A percentile compares a stretch with the other conserved stretches of the same genome.
Evolutionary conservation across 2,113 vertebrate genomes (phyloP).

Genomic region (Vicugna pacos): DNA sequence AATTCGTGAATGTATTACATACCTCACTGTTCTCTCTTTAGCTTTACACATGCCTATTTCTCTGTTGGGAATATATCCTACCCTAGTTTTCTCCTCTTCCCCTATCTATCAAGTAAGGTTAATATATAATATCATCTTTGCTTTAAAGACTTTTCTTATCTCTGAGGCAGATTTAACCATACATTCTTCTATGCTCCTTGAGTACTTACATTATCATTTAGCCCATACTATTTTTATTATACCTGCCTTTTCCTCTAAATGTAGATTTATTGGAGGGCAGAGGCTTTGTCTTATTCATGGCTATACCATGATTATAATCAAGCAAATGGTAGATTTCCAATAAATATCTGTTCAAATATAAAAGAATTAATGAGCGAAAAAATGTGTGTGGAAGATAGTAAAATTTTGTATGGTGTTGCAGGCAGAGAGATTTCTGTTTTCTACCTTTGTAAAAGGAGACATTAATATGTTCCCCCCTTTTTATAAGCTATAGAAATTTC

Average conservation of each 20-base stretch:
- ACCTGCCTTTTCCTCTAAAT: neutral
- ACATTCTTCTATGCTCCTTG: neutral
- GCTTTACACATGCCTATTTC: neutral
- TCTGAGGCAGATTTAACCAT: neutral
- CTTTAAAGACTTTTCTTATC: neutral
- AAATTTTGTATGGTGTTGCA: neutral
- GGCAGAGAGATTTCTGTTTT: neutral
- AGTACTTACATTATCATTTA: neutral
- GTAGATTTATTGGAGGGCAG: neutral
- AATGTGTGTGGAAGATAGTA: neutral
- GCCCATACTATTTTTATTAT: neutral
- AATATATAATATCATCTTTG: neutral
- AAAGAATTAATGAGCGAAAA: neutral
- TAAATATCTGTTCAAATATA: neutral
- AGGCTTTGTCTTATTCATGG: neutral
- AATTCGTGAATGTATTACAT: neutral
- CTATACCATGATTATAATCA: neutral
- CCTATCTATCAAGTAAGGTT: neutral
- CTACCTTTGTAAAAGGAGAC: neutral
- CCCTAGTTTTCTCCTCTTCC: neutral
- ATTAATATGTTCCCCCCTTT: neutral
- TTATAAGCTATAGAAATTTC: constrained; percentile 36
- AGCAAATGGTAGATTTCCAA: neutral
- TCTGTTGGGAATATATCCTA: neutral
- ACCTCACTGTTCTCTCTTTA: neutral